These are phyloP conservation scores for Acomys russatus DNA, from an alignment of 2,797 vertebrate genomes.

Conservation along the genomic window DNA sequence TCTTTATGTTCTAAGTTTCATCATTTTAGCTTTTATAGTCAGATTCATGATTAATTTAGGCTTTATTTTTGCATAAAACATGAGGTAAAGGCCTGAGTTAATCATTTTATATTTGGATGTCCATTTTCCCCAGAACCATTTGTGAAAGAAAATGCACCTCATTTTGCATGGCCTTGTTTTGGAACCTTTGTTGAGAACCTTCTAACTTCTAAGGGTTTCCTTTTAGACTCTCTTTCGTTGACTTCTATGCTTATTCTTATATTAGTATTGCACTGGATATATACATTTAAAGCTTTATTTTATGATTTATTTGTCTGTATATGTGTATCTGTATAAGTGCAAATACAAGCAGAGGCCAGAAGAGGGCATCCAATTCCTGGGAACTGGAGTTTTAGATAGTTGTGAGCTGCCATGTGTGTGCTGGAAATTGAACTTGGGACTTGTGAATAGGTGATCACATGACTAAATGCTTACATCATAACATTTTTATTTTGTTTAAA, in stretches of 20 bases:
- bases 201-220: slow-evolving; percentile 42
- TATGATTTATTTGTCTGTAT: background rate
- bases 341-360: background rate
- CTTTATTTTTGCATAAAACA: slow-evolving; percentile 42
- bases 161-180: slow-evolving; percentile 30
- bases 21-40: background rate
- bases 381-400: background rate
- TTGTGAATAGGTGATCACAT: slow-evolving; percentile 25
- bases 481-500: slow-evolving; percentile 43
- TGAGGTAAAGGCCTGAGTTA: slow-evolving; percentile 10
- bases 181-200: slow-evolving; percentile 28
- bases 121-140: background rate
- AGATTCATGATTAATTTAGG: slow-evolving; percentile 32
- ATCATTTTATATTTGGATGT: slow-evolving; percentile 40
- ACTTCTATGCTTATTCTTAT: background rate
- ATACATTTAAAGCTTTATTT: background rate
- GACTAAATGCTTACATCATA: slow-evolving; percentile 54
- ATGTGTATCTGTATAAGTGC: background rate
- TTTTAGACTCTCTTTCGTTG: slow-evolving; percentile 17
- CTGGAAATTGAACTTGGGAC: background rate
- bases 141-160: slow-evolving; percentile 58
- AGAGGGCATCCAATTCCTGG: background rate
- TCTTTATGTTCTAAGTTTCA: slow-evolving; percentile 51
- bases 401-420: background rate
- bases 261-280: background rate